Base-by-base conservation (phyloP, 2,113 vertebrate genomes). In the Thoracochromis brauschi region DNA sequence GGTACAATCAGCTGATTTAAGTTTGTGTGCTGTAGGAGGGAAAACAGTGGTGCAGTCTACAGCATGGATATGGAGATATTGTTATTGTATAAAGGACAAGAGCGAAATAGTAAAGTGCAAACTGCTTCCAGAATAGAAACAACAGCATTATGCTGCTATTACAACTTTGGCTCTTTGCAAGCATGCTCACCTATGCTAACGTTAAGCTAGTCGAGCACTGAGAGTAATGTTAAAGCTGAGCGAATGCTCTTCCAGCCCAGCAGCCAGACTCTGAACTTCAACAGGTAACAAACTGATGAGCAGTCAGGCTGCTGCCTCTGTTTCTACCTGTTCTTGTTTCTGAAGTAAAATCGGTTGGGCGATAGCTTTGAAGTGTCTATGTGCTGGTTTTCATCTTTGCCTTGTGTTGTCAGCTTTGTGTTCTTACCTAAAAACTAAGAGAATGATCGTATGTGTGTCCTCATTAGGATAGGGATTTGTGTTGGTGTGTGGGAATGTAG, bases 51-150 rank as follows among this genome's bases (percentile, higher is more conserved):
- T 63, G 9, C 17, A 35, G 60, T 35, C 31, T 65, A 65, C 60
- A 35, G 31, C 17, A 12, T 65, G 1, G 60, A 65, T 65, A 1
- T 65, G 60, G 60, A 65, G 0, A 65, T 65, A 35, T 65, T 65
- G 17, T 7, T 2, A 65, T 35, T 65, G 60, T 35, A 65, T 35
- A n/a, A 35, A n/a, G 60, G 17, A 35, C 31, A 65, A n/a, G 60
- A 65, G 31, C 0, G 4, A 1, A 65, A 35, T 65, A 1, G 17
- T 12, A 5, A 65, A 65, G 60, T 65, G 6, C 0, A 3, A 0
- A 65, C 9, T 63, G 31, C 4, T 65, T 35, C 60, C 3, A 65
- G 9, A 35, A 65, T 35, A 65, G 31, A 65, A 65, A 65, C 0
- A 35, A 5, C 3, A 12, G 31, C 60, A 35, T 65, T 65, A 35